A percentile compares a stretch with the other conserved stretches of the same genome.
Conservation (phyloP, 2,888 invertebrate species). For the Nephrocerus scutellatus region DNA sequence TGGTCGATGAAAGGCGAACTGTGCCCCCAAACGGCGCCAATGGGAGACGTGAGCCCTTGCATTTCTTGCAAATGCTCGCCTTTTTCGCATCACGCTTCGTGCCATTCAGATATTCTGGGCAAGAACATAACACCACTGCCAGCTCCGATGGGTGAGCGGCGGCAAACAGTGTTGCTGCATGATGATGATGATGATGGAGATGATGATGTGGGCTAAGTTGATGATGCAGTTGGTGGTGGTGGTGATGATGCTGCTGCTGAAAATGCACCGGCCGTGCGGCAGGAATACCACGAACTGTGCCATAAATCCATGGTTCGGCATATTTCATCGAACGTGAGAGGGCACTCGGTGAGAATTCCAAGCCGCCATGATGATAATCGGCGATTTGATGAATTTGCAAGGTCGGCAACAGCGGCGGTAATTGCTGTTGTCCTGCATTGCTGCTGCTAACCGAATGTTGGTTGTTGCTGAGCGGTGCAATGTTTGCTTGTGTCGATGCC, state of each 20-base stretch:
- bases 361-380: too few species aligned
- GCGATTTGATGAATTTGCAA: too few species aligned
- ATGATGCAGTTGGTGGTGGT: slow-evolving; percentile 25
- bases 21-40: slow-evolving; percentile 65
- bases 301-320: slow-evolving; percentile 79
- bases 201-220: slow-evolving; percentile 24
- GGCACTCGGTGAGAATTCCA: slow-evolving; percentile 51
- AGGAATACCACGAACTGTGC: slow-evolving; percentile 58
- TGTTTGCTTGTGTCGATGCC: slow-evolving; percentile 48
- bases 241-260: slow-evolving; percentile 28
- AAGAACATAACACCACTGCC: slow-evolving; percentile 72
- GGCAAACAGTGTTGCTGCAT: slow-evolving; percentile 35
- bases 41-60: slow-evolving; percentile 71
- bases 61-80: slow-evolving; percentile 74
- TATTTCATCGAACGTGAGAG: slow-evolving; percentile 77
- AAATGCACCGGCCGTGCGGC: slow-evolving; percentile 48
- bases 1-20: slow-evolving; percentile 50
- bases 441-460: slow-evolving; percentile 24
- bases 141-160: slow-evolving; percentile 48
- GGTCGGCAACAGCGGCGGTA: slow-evolving; percentile 22
- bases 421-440: slow-evolving; percentile 24
- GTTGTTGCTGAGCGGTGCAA: slow-evolving; percentile 26
- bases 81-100: slow-evolving; percentile 67
- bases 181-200: slow-evolving; percentile 27
- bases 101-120: slow-evolving; percentile 71